Percentiles rank a stretch among this genome's conserved stretches.
These are phyloP conservation scores for Buphagus erythrorhynchus DNA, from an alignment of 2,797 vertebrate species.

Conservation along the genomic window DNA sequence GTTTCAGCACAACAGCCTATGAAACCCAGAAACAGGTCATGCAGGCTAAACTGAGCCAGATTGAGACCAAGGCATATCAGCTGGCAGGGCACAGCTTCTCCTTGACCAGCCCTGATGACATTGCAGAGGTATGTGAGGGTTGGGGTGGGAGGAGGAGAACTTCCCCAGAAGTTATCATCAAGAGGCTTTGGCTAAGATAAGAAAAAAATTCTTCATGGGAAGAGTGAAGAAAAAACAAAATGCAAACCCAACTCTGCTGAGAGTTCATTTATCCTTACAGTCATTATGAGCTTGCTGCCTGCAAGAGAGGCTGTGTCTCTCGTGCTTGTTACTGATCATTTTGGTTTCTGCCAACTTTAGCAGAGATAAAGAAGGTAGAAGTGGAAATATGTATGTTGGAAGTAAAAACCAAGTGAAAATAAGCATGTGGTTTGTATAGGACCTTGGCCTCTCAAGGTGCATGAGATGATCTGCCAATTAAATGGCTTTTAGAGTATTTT, in stretches of 20 bases:
- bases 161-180: not conserved
- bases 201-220: not conserved
- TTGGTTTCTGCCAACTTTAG: not conserved
- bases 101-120: slow-evolving; percentile 91
- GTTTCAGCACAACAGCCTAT: slow-evolving; percentile 90
- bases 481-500: not conserved
- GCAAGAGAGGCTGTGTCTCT: not conserved
- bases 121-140: slow-evolving; percentile 85
- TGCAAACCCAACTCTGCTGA: not conserved
- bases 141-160: not conserved
- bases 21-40: slow-evolving; percentile 93
- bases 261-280: not conserved
- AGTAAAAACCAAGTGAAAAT: not conserved
- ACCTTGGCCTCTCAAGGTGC: not conserved
- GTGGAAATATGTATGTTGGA: not conserved
- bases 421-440: not conserved
- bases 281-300: not conserved
- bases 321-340: not conserved
- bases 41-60: slow-evolving; percentile 89
- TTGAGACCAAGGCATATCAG: slow-evolving; percentile 89
- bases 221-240: not conserved
- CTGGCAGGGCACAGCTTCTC: slow-evolving; percentile 94
- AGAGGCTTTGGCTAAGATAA: not conserved
- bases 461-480: not conserved
- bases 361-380: not conserved